phyloP scores from a whole-genome alignment of 2,888 invertebrate genomes.

The Agriopis marginaria region DNA sequence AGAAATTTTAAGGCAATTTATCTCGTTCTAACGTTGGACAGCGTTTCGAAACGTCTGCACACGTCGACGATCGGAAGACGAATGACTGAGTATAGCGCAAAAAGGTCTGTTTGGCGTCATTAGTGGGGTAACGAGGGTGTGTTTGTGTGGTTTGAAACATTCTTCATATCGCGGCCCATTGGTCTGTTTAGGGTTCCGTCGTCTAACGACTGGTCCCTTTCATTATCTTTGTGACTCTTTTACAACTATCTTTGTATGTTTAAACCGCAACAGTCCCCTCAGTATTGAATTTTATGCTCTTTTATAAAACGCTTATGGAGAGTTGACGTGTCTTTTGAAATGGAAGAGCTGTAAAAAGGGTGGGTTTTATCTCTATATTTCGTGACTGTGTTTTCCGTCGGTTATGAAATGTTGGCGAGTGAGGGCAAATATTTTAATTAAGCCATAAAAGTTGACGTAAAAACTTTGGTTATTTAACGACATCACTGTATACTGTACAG shows the following conservation, averaged over 20 bases:
- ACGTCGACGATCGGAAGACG: slow-evolving; percentile 76
- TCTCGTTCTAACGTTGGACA: slow-evolving; percentile 61
- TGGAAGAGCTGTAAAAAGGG: slow-evolving; percentile 48
- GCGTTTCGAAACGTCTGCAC: slow-evolving; percentile 64
- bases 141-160: slow-evolving; percentile 70
- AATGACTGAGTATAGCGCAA: slow-evolving; percentile 76
- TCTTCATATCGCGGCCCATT: slow-evolving; percentile 75
- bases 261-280: slow-evolving; percentile 63
- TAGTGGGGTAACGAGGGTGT: slow-evolving; percentile 74
- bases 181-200: slow-evolving; percentile 70
- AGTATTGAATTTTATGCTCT: slow-evolving; percentile 67
- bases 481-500: slow-evolving; percentile 6
- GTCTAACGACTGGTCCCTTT: slow-evolving; percentile 64
- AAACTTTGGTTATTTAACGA: slow-evolving; percentile 26
- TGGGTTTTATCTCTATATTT: slow-evolving; percentile 51
- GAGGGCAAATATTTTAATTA: slow-evolving; percentile 44
- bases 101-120: slow-evolving; percentile 78
- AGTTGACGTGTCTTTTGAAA: slow-evolving; percentile 57
- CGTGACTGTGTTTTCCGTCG: slow-evolving; percentile 48
- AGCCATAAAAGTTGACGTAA: slow-evolving; percentile 39
- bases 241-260: slow-evolving; percentile 74
- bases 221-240: slow-evolving; percentile 67
- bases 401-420: slow-evolving; percentile 45
- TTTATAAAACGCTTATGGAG: slow-evolving; percentile 63
- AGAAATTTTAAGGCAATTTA: slow-evolving; percentile 46